A percentile compares a stretch with the other conserved stretches of the same genome.
phyloP scores from a whole-genome alignment of 2,113 vertebrate genomes.

The Eublepharis macularius region DNA sequence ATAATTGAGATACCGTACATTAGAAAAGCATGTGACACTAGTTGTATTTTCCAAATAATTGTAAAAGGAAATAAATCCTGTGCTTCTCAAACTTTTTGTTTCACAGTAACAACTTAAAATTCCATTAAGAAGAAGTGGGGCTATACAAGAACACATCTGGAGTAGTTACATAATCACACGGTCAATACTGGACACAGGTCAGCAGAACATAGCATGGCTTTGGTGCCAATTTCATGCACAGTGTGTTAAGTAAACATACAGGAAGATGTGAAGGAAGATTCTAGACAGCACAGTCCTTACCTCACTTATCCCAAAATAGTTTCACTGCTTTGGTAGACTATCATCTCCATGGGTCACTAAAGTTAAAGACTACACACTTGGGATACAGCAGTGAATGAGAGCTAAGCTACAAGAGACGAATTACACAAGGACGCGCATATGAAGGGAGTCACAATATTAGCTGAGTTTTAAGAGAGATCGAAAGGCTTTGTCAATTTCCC shows the following conservation, averaged over 20 bases:
- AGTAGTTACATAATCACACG: not conserved
- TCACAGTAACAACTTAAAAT: not conserved
- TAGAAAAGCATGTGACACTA: not conserved
- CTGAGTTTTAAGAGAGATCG: no score
- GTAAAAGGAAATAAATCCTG: not conserved
- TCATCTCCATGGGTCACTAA: not conserved
- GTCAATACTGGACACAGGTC: not conserved
- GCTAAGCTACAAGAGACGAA: no score
- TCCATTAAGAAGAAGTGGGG: not conserved
- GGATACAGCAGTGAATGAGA: no score
- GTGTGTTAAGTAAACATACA: not conserved
- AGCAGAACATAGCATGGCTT: not conserved
- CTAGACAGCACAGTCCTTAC: not conserved
- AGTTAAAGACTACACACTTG: not conserved
- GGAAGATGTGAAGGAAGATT: not conserved
- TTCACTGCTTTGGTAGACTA: not conserved
- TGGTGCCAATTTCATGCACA: not conserved
- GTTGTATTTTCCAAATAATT: not conserved
- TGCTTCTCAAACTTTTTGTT: not conserved
- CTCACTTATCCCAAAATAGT: not conserved
- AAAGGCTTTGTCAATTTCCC: no score
- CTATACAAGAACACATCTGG: not conserved
- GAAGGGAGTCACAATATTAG: no score
- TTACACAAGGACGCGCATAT: no score
- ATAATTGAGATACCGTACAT: not conserved